A percentile compares a stretch with the other conserved stretches of the same genome.
These are phyloP conservation scores for Epinephelus awoara DNA, from an alignment of 2,797 vertebrate species.

Conservation along the genomic window DNA sequence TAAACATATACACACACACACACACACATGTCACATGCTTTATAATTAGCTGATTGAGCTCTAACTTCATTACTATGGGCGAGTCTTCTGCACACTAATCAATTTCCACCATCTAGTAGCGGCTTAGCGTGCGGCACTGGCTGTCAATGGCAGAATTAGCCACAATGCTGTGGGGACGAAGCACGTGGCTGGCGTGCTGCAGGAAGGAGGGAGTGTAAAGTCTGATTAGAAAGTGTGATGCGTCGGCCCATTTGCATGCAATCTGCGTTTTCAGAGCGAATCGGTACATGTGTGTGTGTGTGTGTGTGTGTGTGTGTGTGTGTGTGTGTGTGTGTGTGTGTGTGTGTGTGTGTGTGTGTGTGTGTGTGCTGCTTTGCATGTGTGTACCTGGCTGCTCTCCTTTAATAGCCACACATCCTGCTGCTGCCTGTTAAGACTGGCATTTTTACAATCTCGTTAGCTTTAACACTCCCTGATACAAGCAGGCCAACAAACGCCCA, in stretches of 20 bases:
- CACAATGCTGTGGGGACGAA: constrained; percentile 63
- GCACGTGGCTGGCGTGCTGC: constrained; percentile 64
- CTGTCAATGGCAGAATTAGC: constrained; percentile 75
- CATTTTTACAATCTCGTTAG: constrained; percentile 85
- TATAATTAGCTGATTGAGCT: constrained; percentile 80
- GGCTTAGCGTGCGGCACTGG: constrained; percentile 57
- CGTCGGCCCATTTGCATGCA: constrained; percentile 70
- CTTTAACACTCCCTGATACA: constrained; percentile 73
- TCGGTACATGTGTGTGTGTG: constrained; percentile 23
- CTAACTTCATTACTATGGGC: constrained; percentile 75
- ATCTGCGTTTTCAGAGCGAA: constrained; percentile 45
- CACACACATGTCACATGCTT: constrained; percentile 64
- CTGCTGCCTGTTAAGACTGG: constrained; percentile 81
- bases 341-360: constrained; percentile 17
- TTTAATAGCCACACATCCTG: constrained; percentile 73
- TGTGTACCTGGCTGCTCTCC: constrained; percentile 71
- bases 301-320: constrained; percentile 19
- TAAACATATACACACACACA: constrained; percentile 35
- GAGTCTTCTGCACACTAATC: constrained; percentile 74
- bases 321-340: constrained; percentile 27
- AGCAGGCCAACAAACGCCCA: constrained; percentile 73
- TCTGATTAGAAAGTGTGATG: constrained; percentile 69
- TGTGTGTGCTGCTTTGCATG: constrained; percentile 55
- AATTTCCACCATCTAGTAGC: constrained; percentile 74
- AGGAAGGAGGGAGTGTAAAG: constrained; percentile 50